A percentile compares a stretch with the other conserved stretches of the same genome.
These are phyloP conservation scores for Pissodes strobi DNA, from an alignment of 1,140 invertebrate genomes.

Conservation along the genomic window DNA sequence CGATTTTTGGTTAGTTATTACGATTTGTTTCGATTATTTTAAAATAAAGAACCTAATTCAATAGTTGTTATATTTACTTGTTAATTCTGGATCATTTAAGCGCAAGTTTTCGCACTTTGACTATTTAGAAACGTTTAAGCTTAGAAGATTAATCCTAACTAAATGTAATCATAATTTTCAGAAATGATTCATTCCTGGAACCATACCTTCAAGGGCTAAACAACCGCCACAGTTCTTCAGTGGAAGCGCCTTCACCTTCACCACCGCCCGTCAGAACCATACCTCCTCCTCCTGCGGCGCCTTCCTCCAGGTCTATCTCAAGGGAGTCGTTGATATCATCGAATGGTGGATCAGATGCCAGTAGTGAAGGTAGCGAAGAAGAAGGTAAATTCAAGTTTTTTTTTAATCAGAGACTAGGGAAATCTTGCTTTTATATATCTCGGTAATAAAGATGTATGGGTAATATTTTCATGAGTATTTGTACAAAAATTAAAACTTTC, in stretches of 20 bases:
- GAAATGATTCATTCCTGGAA: constrained; percentile 53
- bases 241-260: constrained; percentile 43
- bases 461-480: too few relatives aligned
- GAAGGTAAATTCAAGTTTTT: constrained; percentile 43
- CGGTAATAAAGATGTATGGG: too few relatives aligned
- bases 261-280: constrained; percentile 35
- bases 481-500: too few relatives aligned
- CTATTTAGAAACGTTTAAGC: too few relatives aligned
- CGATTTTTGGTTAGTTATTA: too few relatives aligned
- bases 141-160: too few relatives aligned
- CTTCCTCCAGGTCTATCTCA: constrained; percentile 48
- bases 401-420: background rate
- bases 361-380: constrained; percentile 49
- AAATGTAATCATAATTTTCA: constrained; percentile 46
- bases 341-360: constrained; percentile 49
- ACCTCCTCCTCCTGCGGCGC: constrained; percentile 37
- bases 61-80: too few relatives aligned
- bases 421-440: too few relatives aligned
- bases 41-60: too few relatives aligned
- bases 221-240: constrained; percentile 46
- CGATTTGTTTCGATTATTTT: too few relatives aligned
- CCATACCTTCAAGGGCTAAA: constrained; percentile 49
- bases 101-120: too few relatives aligned
- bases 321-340: constrained; percentile 51
- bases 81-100: too few relatives aligned